Base-by-base conservation (phyloP, 2,797 vertebrate species). In the Novumbra hubbsi region DNA sequence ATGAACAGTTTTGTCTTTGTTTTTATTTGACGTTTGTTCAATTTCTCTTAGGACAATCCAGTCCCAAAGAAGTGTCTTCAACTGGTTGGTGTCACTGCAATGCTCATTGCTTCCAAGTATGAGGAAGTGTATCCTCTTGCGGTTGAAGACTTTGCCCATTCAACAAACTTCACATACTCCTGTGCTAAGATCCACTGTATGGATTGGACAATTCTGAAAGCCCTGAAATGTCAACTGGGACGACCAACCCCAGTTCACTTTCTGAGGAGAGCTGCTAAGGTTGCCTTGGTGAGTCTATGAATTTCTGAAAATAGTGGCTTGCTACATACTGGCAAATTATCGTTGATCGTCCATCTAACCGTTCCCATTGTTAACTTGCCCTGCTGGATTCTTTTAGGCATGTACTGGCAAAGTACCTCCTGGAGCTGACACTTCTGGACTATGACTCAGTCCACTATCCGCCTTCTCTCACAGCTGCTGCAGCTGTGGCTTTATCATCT, bases 11-110 rank as follows among this genome's bases (percentile, higher is more conserved):
- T 57, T 12, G 16, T 55, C 9, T n/a, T 9, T 9, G 8, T 24
- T 57, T 57, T 62, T 24, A 15, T 6, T 27, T 28, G 24, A 64
- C 30, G 0, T 19, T 68, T 11, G 21, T 2, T 70, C 6, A 60
- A 1, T 60, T 81, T 30, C 68, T 24, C 60, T 41, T 30, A 93
- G 92, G 76, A 83, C 66, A 92, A 75, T 12, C 63, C 74, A 45
- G 84, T 92, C 41, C 73, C 86, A 27, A 91, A 87, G 75, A 87
- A 34, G 4, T 77, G 73, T 4, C 55, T 94, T 34, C 89, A 91
- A 71, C 78, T 93, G 8, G 85, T 92, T 68, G 89, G 79, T 63
- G 72, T 85, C 41, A 81, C 79, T 19, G 72, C 76, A 24, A 76
- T 82, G 83, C 34, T 82, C 24, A 49, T 82, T 19, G 76, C 78